Base-by-base conservation (phyloP, 64 coral and sea anemone genomes). In the Exaiptasia diaphana region DNA sequence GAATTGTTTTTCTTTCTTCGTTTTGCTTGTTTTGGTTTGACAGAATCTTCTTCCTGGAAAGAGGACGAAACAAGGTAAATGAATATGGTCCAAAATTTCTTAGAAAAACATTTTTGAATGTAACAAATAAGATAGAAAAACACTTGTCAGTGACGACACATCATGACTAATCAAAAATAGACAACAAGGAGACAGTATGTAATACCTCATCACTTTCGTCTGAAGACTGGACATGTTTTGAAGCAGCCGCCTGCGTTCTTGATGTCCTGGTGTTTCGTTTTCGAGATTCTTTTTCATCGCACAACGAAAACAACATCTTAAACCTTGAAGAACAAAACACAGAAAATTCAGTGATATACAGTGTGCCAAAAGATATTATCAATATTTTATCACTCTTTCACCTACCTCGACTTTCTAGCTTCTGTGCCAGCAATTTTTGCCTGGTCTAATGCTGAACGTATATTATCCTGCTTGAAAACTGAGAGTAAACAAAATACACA, bases 391-490 rank as follows among this genome's bases (percentile, higher is more conserved):
- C 12, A 6, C 29, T 31, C 36, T 64, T 64, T 25, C 10, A 64
- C 26, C 50, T 91, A 92, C 90, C 67, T 87, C 34, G 48, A 62
- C 64, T 97, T 92, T 75, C 79, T 77, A 60, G 89, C 21, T 46
- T 97, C 94, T 42, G 45, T 80, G 8, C 68, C 94, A 23, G 85
- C 71, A 32, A 74, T 78, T 41, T 68, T 82, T 5, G 81, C 85
- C 71, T 94, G 91, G 43, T 97, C 94, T 74, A 97, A 67, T 4
- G 89, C 83, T 28, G 78, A 42, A 48, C 83, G 87, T 22, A 97
- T 64, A 13, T 71, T 46, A 7, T 97, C 94, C 38, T 97, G 89
- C 54, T 97, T 97, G 42, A 97, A 97, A 87, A 97, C 91, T 91
- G 43, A 12, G 31, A 41, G 64, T 70, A 33, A 33, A 70, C 23